Evolutionary conservation across 2,888 invertebrate genomes (phyloP), one percentile per base, ranked within the genome.

Genomic region (Mimumesa dahlbomi): DNA sequence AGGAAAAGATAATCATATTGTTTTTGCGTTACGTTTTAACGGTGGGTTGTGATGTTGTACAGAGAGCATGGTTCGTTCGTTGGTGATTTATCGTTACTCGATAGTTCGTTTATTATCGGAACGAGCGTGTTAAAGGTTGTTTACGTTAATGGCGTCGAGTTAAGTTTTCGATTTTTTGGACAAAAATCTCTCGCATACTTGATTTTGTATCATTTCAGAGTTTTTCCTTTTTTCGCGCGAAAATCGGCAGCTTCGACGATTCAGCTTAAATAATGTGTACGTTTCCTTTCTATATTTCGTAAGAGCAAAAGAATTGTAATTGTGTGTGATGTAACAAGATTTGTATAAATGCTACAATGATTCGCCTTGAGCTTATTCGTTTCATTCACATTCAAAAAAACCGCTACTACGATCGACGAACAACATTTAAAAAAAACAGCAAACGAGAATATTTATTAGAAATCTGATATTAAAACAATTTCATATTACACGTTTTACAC

Each of bases 271-370:
- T 5, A 16, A 7, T 5, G 16, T 19, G 42, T 7, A 19, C 31
- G 40, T 59, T 56, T 34, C 19, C 21, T 48, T 57, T 53, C 19
- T 34, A 9, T 16, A 67, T 42, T 40, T 52, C 25, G 36, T 38
- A 42, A 50, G 13, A 22, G 40, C 36, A 58, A 36, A 25, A 34
- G 34, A 46, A 57, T 71, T 65, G 71, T 73, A 66, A 16, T 21
- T 18, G 45, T 57, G 57, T 58, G 49, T 50, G 54, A 71, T 54
- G 56, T 67, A 62, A 62, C 19, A 58, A 54, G 42, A 66, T 75
- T 69, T 69, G 48, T 69, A 69, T 66, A 65, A 65, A 70, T 50
- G 43, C 49, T 42, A 70, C 19, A n/a, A n/a, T 54, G 61, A 62
- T 22, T 34, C 21, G 50, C 29, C 31, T 42, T 29, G 29, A 46